These are phyloP conservation scores for Apodemus agrarius DNA, from an alignment of 2,797 vertebrate species.

Conservation along the genomic window DNA sequence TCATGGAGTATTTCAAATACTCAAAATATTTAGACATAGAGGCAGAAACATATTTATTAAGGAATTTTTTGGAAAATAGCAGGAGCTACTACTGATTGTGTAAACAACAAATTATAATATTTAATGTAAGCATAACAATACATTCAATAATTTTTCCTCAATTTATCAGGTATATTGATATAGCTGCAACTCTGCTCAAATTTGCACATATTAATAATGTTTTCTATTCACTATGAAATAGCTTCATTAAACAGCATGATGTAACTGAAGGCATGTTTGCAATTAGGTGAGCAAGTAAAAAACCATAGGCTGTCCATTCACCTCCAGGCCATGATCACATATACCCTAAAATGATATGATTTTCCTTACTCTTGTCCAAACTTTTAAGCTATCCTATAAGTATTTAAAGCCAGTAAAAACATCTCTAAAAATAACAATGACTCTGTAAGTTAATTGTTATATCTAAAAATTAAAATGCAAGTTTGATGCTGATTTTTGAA, in stretches of 20 bases:
- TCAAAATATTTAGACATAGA: not conserved
- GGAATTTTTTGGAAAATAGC: not conserved
- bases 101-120: not conserved
- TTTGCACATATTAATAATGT: not conserved
- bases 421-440: constrained; percentile 10
- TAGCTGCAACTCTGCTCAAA: not conserved
- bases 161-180: not conserved
- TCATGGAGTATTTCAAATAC: not conserved
- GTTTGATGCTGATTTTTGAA: constrained; percentile 61
- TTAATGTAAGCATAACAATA: not conserved
- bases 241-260: constrained; percentile 12
- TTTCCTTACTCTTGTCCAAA: not conserved
- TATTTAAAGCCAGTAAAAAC: constrained; percentile 6
- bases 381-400: constrained; percentile 18
- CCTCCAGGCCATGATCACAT: not conserved
- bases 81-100: not conserved
- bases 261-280: not conserved
- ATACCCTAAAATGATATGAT: not conserved
- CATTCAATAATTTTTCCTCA: not conserved
- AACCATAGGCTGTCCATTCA: not conserved
- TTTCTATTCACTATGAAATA: constrained; percentile 20
- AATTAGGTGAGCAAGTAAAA: not conserved
- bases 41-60: not conserved
- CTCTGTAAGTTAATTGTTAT: not conserved
- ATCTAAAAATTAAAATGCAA: constrained; percentile 57